These are phyloP conservation scores for Hafferia zeledoni DNA, from an alignment of 2,797 vertebrate genomes.

Conservation along the genomic window DNA sequence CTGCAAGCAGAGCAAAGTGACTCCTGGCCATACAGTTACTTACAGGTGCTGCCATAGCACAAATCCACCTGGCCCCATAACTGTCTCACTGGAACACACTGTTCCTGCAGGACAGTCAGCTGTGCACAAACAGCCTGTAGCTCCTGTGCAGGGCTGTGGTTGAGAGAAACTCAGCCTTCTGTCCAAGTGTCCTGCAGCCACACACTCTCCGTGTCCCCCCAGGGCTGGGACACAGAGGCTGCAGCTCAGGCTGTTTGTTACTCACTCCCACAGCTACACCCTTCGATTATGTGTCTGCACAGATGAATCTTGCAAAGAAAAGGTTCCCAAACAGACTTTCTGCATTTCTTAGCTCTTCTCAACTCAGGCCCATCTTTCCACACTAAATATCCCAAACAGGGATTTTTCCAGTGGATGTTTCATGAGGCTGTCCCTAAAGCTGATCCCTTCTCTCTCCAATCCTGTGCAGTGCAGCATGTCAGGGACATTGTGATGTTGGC, in stretches of 20 bases:
- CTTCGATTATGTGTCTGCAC: accelerated
- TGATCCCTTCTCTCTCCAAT: not conserved
- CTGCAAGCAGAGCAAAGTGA: accelerated
- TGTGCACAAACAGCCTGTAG: accelerated
- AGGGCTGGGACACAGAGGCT: accelerated
- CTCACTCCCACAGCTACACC: not conserved
- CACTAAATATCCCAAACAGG: accelerated
- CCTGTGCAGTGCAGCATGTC: accelerated
- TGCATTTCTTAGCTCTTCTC: not conserved
- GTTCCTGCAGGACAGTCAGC: not conserved
- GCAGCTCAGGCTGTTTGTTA: not conserved
- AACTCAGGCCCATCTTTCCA: accelerated
- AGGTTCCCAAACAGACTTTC: not conserved
- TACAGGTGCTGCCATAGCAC: not conserved
- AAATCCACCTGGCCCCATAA: not conserved
- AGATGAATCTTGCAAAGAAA: not conserved
- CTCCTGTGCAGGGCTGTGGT: not conserved
- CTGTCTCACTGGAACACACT: not conserved
- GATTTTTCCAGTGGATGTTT: accelerated
- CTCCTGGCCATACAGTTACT: not conserved
- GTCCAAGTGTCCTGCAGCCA: not conserved
- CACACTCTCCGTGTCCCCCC: accelerated
- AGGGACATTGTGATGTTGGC: not conserved
- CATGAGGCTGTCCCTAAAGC: accelerated
- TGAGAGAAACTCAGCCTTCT: not conserved